phyloP scores from a whole-genome alignment of 2,888 invertebrate species.

The Macropis europaea region DNA sequence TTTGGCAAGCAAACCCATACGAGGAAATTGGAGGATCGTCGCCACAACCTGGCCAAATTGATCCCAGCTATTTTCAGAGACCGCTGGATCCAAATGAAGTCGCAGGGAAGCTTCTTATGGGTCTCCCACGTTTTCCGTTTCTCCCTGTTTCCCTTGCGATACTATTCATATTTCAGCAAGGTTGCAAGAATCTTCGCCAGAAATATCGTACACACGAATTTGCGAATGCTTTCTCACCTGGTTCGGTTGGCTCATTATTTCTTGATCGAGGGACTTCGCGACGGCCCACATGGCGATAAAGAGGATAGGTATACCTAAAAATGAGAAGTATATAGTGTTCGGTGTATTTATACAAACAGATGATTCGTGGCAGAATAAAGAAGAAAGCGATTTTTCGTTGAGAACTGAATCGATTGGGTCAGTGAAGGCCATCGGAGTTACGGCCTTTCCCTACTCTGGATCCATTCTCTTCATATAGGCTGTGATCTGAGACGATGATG shows the following conservation, averaged over 20 bases:
- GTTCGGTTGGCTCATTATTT: constrained; percentile 50
- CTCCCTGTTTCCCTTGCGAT: not conserved
- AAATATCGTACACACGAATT: no score
- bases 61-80: not conserved
- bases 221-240: constrained; percentile 61
- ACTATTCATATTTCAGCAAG: not conserved
- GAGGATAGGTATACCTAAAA: constrained; percentile 81
- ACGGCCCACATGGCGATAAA: constrained; percentile 83
- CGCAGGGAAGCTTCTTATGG: not conserved
- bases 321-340: not conserved
- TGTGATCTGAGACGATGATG: no score
- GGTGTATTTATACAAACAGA: no score
- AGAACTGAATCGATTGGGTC: no score
- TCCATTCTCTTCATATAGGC: no score
- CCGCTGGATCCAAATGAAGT: not conserved
- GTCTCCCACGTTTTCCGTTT: not conserved
- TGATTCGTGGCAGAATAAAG: no score
- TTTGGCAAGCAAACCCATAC: no score
- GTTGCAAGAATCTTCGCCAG: not conserved
- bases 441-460: no score
- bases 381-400: no score
- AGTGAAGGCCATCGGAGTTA: no score
- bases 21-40: not conserved
- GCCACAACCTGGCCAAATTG: not conserved
- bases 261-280: constrained; percentile 79